Percentiles rank a stretch among this genome's conserved stretches.
These are phyloP conservation scores for Diplodus sargus DNA, from an alignment of 2,797 vertebrate species.

Conservation along the genomic window DNA sequence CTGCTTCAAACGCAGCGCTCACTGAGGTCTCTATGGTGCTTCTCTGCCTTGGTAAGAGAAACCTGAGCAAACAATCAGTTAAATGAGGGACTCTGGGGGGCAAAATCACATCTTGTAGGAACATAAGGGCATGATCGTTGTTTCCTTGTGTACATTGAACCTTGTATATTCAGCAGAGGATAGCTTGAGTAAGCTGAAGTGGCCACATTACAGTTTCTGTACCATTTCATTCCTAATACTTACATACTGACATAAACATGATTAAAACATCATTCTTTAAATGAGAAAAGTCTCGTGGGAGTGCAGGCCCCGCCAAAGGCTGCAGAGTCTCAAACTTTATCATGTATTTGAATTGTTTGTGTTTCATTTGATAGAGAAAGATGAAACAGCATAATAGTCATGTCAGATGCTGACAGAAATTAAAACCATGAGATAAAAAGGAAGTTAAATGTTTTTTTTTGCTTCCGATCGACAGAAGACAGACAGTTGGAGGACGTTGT, in stretches of 20 bases:
- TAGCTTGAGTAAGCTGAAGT: background rate
- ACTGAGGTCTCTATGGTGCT: conserved; percentile 92
- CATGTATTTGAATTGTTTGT: background rate
- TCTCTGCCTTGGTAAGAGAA: conserved; percentile 90
- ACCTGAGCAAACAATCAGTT: background rate
- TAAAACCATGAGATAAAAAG: too few relatives aligned
- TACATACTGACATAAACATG: background rate
- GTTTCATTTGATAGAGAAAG: too few relatives aligned
- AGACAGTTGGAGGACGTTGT: background rate
- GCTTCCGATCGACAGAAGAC: background rate
- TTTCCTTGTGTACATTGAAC: conserved; percentile 16
- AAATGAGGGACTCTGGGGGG: background rate
- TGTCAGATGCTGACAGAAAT: too few relatives aligned
- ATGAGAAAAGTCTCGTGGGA: background rate
- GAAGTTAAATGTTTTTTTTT: background rate
- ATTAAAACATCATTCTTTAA: background rate
- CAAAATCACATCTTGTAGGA: background rate
- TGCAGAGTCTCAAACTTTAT: background rate
- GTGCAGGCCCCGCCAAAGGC: background rate
- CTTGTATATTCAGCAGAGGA: background rate
- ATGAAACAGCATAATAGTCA: too few relatives aligned
- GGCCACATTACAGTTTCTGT: background rate
- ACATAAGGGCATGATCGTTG: background rate
- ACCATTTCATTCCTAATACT: background rate
- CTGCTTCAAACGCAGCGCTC: conserved; percentile 83